phyloP scores from a whole-genome alignment of 2,113 vertebrate species.

The Zosterops japonicus region DNA sequence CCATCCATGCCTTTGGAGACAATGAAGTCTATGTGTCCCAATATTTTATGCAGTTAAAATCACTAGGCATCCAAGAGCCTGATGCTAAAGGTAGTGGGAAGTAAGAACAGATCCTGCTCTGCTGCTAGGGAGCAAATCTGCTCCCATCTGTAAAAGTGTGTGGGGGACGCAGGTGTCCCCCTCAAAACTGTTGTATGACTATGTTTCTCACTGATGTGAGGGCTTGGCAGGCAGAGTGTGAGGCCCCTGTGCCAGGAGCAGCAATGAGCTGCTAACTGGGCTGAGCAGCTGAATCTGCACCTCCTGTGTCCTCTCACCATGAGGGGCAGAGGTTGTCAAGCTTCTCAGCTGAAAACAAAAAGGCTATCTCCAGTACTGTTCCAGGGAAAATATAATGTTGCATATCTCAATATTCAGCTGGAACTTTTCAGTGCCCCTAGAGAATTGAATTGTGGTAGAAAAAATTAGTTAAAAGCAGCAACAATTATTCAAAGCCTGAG shows the following conservation, averaged over 20 bases:
- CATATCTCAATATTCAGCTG: neutral
- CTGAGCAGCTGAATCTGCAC: neutral
- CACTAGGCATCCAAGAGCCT: neutral
- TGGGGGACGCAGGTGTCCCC: neutral
- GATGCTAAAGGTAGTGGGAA: neutral
- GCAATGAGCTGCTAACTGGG: neutral
- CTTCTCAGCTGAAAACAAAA: neutral
- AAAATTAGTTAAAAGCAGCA: neutral
- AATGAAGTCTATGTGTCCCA: neutral
- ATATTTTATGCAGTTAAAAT: neutral
- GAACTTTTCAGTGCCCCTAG: neutral
- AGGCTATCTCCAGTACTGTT: neutral
- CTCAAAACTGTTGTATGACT: neutral
- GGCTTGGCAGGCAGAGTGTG: neutral
- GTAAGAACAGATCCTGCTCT: neutral
- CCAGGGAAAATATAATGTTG: neutral
- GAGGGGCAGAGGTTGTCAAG: neutral
- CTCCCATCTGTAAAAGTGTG: neutral
- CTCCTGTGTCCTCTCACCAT: neutral
- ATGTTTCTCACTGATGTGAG: neutral
- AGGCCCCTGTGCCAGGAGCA: accelerated
- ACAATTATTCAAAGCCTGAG: neutral
- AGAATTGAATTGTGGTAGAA: neutral
- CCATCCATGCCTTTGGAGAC: neutral
- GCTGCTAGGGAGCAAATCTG: neutral